Base-by-base conservation (phyloP, 2,113 vertebrate genomes). In the Mus spicilegus region DNA sequence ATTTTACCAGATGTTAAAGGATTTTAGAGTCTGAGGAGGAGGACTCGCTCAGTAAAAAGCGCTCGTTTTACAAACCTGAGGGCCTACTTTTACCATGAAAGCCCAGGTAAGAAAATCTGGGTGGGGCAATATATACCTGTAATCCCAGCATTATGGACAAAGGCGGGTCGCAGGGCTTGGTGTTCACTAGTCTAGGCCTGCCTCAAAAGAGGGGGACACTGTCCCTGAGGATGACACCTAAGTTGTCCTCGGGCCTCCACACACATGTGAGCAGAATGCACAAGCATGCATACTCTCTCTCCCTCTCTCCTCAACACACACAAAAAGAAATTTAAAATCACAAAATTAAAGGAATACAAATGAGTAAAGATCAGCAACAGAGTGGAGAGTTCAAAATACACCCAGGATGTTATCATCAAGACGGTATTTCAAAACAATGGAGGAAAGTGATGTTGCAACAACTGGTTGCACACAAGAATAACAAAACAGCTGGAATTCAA, bases 401-500 rank as follows among this genome's bases (percentile, higher is more conserved):
- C 46, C 19, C 72, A 12, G 20, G 77, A 70, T 69, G 30, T 54
- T 87, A 54, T 51, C 28, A 87, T 54, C 90, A 94, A 93, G 69
- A 93, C 19, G 10, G 58, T 56, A 81, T 70, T 89, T 91, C 28
- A 87, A 94, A 90, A n/a, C 46, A 91, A 89, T 54, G 26, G 49
- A 70, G 65, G 86, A 94, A 91, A 85, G 10, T 90, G 61, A 92
- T 51, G 9, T 69, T 87, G n/a, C 20, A 89, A 90, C 3, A 94
- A 90, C 3, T 67, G 54, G 73, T 28, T 96, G 17, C 39, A 82
- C n/a, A 85, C 58, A 3, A 90, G 46, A 30, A 76, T 78, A 87
- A 92, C 58, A 58, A 46, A 70, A 65, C 77, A 92, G n/a, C 46
- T 94, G 17, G 28, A 92, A 58, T 95, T 87, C 85, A 94, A 94